Base-by-base conservation (phyloP, 2,113 vertebrate genomes). In the Saguinus imperator region DNA sequence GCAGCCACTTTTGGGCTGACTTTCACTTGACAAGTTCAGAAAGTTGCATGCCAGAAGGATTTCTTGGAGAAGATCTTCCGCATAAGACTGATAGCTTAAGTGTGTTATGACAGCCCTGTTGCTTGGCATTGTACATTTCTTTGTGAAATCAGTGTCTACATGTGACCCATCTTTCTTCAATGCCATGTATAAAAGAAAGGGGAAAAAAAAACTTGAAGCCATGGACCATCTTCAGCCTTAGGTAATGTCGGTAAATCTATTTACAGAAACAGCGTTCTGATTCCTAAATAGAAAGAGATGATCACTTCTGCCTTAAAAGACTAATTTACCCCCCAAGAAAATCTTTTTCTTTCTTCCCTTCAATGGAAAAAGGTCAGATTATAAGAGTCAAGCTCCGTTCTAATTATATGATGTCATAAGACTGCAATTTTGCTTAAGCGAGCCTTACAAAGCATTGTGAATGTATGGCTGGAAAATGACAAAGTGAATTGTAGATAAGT, bases 21-120 rank as follows among this genome's bases (percentile, higher is more conserved):
- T 97, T 97, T 95, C 84, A 86, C 95, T 97, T 97, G 76, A 97
- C 90, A 92, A 87, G 93, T 94, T 87, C 87, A 92, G 87, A 89
- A 96, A 87, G 87, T 86, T 95, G 86, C 93, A 93, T 86, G 66
- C 86, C 89, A 87, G 40, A 89, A 96, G 77, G 88, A 81, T 70
- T 97, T 90, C 96, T 90, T 95, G 27, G 87, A 89, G 88, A 92
- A 96, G 82, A 61, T 76, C 91, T 96, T 80, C 81, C 6, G 0
- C 83, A 91, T 83, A 93, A 43, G 57, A 66, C 48, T 0, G 75
- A 90, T 79, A 91, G 57, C 45, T 20, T 57, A 43, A 96, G 97
- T 93, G 73, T 92, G 72, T 20, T 75, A 35, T 93, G 75, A 95
- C 88, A 89, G 55, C 37, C 16, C 40, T 20, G 70, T 85, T 88